Conservation (phyloP, 2,797 vertebrate genomes). For the Parauchenoglanis ngamensis region DNA sequence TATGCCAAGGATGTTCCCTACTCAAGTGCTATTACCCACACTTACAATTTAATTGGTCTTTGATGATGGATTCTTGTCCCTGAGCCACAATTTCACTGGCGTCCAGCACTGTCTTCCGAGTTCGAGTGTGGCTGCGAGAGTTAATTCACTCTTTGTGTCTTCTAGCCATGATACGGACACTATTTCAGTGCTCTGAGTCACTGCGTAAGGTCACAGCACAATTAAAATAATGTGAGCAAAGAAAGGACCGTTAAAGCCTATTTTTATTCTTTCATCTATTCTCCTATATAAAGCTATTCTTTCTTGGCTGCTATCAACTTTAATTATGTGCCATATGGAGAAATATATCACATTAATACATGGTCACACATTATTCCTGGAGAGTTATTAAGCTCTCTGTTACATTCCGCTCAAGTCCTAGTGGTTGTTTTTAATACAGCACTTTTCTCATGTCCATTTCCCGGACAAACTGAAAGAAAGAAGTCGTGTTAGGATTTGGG, state of each 20-base stretch:
- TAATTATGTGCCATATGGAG: constrained; percentile 16
- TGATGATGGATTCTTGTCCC: constrained; percentile 49
- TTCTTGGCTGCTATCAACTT: neutral
- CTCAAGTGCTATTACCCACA: constrained; percentile 52
- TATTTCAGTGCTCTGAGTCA: constrained; percentile 4
- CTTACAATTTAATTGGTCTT: constrained; percentile 56
- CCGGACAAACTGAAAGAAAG: constrained; percentile 6
- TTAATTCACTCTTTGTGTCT: constrained; percentile 39
- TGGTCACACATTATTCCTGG: constrained; percentile 4
- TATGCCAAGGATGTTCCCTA: constrained; percentile 42
- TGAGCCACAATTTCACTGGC: constrained; percentile 34
- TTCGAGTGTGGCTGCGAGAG: constrained; percentile 12
- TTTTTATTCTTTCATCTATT: constrained; percentile 21
- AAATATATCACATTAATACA: constrained; percentile 25
- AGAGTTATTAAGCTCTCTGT: constrained; percentile 12
- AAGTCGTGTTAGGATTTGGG: constrained; percentile 10
- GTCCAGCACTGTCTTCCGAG: constrained; percentile 12
- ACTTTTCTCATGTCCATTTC: constrained; percentile 10
- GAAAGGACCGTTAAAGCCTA: neutral
- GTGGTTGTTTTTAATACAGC: constrained; percentile 20
- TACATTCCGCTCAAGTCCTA: constrained; percentile 20
- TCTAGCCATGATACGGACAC: constrained; percentile 25
- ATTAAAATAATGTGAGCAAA: constrained; percentile 36
- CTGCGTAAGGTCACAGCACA: constrained; percentile 25
- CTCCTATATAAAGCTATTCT: constrained; percentile 14